Base-by-base conservation (phyloP, 2,888 invertebrate species). In the Napeogenes inachia region DNA sequence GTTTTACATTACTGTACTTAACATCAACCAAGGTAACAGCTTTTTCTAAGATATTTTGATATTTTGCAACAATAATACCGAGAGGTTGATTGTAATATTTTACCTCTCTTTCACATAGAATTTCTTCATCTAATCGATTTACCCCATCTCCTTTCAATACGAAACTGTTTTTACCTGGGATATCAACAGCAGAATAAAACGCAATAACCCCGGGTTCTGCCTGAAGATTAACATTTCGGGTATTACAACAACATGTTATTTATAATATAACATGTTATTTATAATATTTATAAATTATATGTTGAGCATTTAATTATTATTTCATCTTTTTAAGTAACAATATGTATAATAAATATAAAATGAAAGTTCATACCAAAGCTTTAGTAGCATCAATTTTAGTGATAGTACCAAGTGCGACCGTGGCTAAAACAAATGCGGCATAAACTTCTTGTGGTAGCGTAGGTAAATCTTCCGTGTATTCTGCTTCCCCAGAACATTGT, bases 401-500 rank as follows among this genome's bases (percentile, higher is more conserved):
- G 10, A 54, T 56, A 3, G 4, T 45, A 10, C 42, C 12, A n/a
- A 50, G 8, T 33, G 91, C 76, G 70, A 92, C 76, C 62, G 91
- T 92, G 8, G 93, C 89, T 0, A 92, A 74, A 2, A 94, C 94
- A 68, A 95, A 93, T 0, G 93, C 93, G 8, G 92, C 94, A 75
- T 91, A 92, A 0, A 95, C 90, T 82, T 95, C 94, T 73, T 93
- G 91, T 0, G 89, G 87, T 0, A 85, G 74, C 0, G 85, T 74
- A 3, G 92, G 92, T 13, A 93, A 76, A 70, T 95, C 95, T 72
- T 93, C 92, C 3, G 92, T 82, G 76, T 93, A 95, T 68, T 91
- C 81, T 0, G 93, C 93, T 78, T 95, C 94, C 0, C 95, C 95
- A 53, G 93, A 87, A 71, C 92, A 91, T 83, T 94, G 94, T 6